phyloP scores from a whole-genome alignment of 2,888 invertebrate genomes.

The Leucophenga maculata region DNA sequence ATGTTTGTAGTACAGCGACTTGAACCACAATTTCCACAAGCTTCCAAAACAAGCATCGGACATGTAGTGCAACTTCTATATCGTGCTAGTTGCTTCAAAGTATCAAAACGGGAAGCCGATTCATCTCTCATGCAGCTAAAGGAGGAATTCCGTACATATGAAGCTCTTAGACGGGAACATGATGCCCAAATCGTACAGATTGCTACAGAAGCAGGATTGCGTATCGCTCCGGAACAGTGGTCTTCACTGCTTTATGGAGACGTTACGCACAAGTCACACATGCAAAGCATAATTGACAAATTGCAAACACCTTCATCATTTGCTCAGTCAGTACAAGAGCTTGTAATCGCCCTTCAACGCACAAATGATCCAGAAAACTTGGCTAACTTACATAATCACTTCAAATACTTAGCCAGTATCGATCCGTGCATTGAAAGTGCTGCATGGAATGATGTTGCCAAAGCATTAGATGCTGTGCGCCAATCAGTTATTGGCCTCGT shows the following conservation, averaged over 20 bases:
- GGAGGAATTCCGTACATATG: slow-evolving; percentile 96
- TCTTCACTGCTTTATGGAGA: slow-evolving; percentile 97
- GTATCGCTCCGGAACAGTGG: slow-evolving; percentile 99
- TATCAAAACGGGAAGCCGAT: slow-evolving; percentile 95
- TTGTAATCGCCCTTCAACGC: slow-evolving; percentile 90
- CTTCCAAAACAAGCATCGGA: slow-evolving; percentile 98
- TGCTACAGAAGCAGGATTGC: slow-evolving; percentile 95
- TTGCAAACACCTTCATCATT: slow-evolving; percentile 95
- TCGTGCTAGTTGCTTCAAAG: slow-evolving; percentile 98
- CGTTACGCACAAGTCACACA: slow-evolving; percentile 94
- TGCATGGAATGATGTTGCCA: slow-evolving; percentile 78
- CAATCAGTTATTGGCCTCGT: slow-evolving; percentile 84
- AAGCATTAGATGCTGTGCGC: slow-evolving; percentile 79
- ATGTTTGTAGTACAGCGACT: slow-evolving; percentile 98
- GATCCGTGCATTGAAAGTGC: slow-evolving; percentile 86
- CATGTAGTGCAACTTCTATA: slow-evolving; percentile 98
- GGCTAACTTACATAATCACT: slow-evolving; percentile 82
- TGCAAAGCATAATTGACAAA: slow-evolving; percentile 94
- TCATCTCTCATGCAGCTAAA: slow-evolving; percentile 98
- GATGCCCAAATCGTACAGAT: slow-evolving; percentile 99
- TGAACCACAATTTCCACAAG: slow-evolving; percentile 95
- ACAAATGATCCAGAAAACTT: slow-evolving; percentile 89
- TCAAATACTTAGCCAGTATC: slow-evolving; percentile 88
- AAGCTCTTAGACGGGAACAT: slow-evolving; percentile 92
- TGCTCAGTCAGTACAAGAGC: slow-evolving; percentile 90